Conservation (phyloP, 2,113 vertebrate genomes). For the Anthoscopus minutus region DNA sequence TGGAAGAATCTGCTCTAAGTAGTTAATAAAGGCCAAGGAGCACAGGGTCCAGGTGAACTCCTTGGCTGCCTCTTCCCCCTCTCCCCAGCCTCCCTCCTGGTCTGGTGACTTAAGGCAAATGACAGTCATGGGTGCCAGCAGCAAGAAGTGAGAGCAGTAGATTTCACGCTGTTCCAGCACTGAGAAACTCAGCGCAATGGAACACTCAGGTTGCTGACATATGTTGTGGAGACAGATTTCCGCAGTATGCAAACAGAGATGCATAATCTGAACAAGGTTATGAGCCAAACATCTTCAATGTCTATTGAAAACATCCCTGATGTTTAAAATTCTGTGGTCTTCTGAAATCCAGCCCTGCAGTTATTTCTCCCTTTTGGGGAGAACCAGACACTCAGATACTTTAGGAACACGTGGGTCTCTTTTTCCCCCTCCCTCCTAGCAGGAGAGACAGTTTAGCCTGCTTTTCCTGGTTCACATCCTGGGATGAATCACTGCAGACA, state of each 20-base stretch:
- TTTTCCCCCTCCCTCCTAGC: background rate
- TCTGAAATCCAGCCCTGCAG: slow-evolving; percentile 49
- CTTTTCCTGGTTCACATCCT: slow-evolving; percentile 59
- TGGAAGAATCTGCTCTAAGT: background rate
- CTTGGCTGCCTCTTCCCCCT: background rate
- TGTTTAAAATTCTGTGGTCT: slow-evolving; percentile 49
- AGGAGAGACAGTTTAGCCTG: slow-evolving; percentile 29
- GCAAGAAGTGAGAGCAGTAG: background rate
- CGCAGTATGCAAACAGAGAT: slow-evolving; percentile 46
- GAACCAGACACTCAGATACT: slow-evolving; percentile 25
- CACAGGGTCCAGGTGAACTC: background rate
- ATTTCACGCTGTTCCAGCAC: background rate
- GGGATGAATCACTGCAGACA: slow-evolving; percentile 41
- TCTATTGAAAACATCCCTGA: slow-evolving; percentile 73
- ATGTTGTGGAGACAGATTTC: slow-evolving; percentile 69
- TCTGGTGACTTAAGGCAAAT: background rate
- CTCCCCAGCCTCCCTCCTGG: background rate
- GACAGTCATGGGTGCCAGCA: background rate
- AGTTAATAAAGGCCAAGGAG: background rate
- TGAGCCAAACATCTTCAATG: slow-evolving; percentile 64
- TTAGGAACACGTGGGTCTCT: slow-evolving; percentile 5
- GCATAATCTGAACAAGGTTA: slow-evolving; percentile 34
- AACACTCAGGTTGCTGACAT: slow-evolving; percentile 49
- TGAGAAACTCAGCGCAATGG: background rate
- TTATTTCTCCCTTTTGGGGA: slow-evolving; percentile 58